These are phyloP conservation scores for Deroptyus accipitrinus DNA, from an alignment of 2,113 vertebrate species.

Conservation along the genomic window DNA sequence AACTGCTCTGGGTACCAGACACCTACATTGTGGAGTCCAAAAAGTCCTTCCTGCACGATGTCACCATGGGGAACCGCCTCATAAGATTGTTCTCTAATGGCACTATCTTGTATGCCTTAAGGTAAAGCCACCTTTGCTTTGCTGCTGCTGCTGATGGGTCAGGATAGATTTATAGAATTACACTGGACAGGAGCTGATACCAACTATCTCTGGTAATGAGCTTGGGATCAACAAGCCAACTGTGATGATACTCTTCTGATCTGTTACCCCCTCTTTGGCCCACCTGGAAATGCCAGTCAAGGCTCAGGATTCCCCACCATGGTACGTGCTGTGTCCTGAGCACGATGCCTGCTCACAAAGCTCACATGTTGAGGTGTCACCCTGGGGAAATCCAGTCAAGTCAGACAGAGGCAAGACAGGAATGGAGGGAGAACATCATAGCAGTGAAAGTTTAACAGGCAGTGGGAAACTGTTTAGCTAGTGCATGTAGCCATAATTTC, in stretches of 20 bases:
- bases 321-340: not conserved
- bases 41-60: slow-evolving; percentile 87
- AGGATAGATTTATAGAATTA: not conserved
- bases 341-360: not conserved
- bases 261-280: not conserved
- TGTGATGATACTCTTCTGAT: not conserved
- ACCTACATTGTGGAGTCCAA: slow-evolving; percentile 92
- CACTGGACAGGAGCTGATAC: not conserved
- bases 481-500: not conserved
- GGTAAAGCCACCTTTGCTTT: slow-evolving; percentile 63
- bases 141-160: not conserved
- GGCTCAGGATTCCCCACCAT: not conserved
- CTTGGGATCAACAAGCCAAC: not conserved
- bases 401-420: not conserved
- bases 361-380: not conserved
- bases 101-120: slow-evolving; percentile 86
- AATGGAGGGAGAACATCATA: not conserved
- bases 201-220: rapidly evolving
- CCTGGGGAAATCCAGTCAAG: not conserved
- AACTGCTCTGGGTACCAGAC: slow-evolving; percentile 90
- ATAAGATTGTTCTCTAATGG: slow-evolving; percentile 89
- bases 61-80: slow-evolving; percentile 88
- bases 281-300: not conserved
- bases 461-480: not conserved
- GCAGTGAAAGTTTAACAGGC: not conserved